Percentiles rank a stretch among this genome's conserved stretches.
These are phyloP conservation scores for Pseudorectes ferrugineus DNA, from an alignment of 2,113 vertebrate genomes.

Conservation along the genomic window DNA sequence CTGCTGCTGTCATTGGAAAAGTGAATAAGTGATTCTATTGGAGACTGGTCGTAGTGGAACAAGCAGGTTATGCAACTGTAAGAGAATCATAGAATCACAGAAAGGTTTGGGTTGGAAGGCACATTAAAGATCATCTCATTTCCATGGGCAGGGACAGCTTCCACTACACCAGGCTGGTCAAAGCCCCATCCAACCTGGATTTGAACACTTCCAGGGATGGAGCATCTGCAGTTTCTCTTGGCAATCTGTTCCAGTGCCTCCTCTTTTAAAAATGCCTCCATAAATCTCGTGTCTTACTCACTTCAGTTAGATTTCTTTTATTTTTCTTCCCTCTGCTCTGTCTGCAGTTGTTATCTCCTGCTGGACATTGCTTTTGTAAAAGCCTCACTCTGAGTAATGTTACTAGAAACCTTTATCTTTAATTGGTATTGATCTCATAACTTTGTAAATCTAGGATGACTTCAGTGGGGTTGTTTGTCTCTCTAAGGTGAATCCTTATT, in stretches of 20 bases:
- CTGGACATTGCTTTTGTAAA: not conserved
- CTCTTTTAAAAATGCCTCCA: not conserved
- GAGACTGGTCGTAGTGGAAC: not conserved
- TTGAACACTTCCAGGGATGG: not conserved
- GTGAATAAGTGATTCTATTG: rapidly evolving
- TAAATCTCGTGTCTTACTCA: not conserved
- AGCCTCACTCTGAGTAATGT: not conserved
- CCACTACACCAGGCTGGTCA: not conserved
- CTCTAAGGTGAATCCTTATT: not conserved
- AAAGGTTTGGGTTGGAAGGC: not conserved
- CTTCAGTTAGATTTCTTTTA: not conserved
- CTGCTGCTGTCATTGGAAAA: not conserved
- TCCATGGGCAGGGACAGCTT: not conserved
- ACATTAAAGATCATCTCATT: not conserved
- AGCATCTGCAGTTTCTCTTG: not conserved
- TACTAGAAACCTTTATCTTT: not conserved
- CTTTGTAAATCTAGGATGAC: not conserved
- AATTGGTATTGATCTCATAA: not conserved
- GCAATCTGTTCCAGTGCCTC: not conserved
- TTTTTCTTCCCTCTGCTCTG: not conserved
- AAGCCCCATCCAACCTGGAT: rapidly evolving
- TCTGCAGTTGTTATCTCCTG: not conserved
- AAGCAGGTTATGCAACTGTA: not conserved
- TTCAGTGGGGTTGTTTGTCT: not conserved
- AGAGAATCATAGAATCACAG: not conserved